phyloP scores from a whole-genome alignment of 2,888 invertebrate genomes.

The Apotomis turbidana region DNA sequence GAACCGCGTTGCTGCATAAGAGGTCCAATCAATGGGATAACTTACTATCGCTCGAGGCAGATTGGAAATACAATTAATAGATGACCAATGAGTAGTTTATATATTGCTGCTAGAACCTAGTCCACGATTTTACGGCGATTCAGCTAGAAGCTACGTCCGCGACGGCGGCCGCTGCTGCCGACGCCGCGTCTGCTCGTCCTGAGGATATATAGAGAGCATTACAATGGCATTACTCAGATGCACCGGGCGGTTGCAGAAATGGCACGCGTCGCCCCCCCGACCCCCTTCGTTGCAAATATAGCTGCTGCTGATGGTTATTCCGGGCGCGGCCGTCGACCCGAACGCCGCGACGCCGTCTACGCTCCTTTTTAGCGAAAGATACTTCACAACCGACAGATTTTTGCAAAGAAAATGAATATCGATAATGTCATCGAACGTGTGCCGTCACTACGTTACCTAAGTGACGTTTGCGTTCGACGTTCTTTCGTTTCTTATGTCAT shows the following conservation, averaged over 20 bases:
- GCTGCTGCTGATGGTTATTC: slow-evolving; percentile 81
- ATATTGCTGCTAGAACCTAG: not conserved
- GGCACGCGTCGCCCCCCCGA: slow-evolving; percentile 72
- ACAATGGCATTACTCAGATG: slow-evolving; percentile 84
- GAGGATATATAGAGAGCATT: slow-evolving; percentile 80
- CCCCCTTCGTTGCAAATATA: slow-evolving; percentile 80
- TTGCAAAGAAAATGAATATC: slow-evolving; percentile 70
- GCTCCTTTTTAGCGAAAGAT: slow-evolving; percentile 80
- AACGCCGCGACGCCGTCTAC: slow-evolving; percentile 82
- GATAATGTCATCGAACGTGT: slow-evolving; percentile 62
- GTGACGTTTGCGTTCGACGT: not conserved
- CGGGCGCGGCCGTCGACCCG: slow-evolving; percentile 83
- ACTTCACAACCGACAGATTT: slow-evolving; percentile 75
- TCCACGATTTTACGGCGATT: not conserved
- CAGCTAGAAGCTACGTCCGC: slow-evolving; percentile 22
- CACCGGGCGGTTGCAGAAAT: slow-evolving; percentile 82
- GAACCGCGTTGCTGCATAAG: no score
- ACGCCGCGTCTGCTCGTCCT: slow-evolving; percentile 72
- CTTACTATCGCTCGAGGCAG: no score
- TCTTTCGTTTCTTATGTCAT: not conserved
- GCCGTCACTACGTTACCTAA: slow-evolving; percentile 9
- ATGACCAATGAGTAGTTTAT: no score
- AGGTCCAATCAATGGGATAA: no score
- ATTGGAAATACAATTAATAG: no score
- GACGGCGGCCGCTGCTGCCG: slow-evolving; percentile 60